Conservation (phyloP, 1,140 invertebrate genomes). For the Bombus breviceps region DNA sequence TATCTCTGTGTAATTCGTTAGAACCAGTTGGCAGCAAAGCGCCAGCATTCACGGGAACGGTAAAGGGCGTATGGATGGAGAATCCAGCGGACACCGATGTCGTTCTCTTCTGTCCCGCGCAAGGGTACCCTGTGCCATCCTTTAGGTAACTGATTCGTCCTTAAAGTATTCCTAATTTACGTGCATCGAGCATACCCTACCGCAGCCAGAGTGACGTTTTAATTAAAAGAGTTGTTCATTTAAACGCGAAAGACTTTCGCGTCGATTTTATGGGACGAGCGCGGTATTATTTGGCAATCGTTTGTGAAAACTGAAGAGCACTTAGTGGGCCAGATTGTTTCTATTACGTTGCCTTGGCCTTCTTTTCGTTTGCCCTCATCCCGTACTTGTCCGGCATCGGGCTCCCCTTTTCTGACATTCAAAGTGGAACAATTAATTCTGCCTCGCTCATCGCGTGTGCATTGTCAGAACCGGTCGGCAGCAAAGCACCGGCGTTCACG, state of each 20-base stretch:
- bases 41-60: slow-evolving; percentile 75
- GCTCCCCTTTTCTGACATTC: slow-evolving; percentile 85
- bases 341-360: slow-evolving; percentile 74
- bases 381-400: slow-evolving; percentile 79
- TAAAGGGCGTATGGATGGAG: slow-evolving; percentile 75
- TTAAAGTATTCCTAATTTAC: not conserved
- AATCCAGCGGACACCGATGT: slow-evolving; percentile 79
- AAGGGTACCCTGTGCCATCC: slow-evolving; percentile 87
- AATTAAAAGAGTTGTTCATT: not conserved
- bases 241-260: not conserved
- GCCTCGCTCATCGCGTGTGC: slow-evolving; percentile 45
- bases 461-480: slow-evolving; percentile 83
- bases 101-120: slow-evolving; percentile 86
- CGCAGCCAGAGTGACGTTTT: not conserved
- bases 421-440: slow-evolving; percentile 45
- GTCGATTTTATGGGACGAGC: not conserved
- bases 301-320: slow-evolving; percentile 15
- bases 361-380: slow-evolving; percentile 80
- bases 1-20: slow-evolving; percentile 62
- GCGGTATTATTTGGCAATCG: slow-evolving; percentile 37
- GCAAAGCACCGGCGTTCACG: slow-evolving; percentile 83
- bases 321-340: slow-evolving; percentile 37
- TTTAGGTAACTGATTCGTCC: slow-evolving; percentile 85
- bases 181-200: too few relatives aligned
- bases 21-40: slow-evolving; percentile 78